Base-by-base conservation (phyloP, 1,140 invertebrate species). In the Drosophila nannoptera region DNA sequence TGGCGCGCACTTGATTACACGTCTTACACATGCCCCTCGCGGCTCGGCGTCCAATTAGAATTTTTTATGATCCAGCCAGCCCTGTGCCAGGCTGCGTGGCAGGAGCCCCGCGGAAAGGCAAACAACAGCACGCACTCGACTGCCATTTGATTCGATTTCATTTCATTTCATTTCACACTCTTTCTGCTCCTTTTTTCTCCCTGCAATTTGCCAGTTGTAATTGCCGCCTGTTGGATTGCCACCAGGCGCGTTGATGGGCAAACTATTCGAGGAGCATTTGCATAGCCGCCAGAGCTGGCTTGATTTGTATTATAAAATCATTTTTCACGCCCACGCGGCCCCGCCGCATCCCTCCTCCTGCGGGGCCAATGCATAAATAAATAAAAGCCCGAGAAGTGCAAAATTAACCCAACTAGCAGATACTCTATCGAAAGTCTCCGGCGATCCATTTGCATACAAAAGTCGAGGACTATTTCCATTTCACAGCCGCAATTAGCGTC, bases 301-400 rank as follows among this genome's bases (percentile, higher is more conserved):
- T 75, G 69, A 75, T 75, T 69, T 73, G 66, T 77, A 71, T 74
- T 77, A 74, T 77, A 74, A 74, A 77, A 77, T 71, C 53, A 77
- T 74, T 77, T 74, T 71, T 74, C 72, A 74, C 58, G 52, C 70
- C 69, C 14, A 67, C 58, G 42, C 60, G 45, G 45, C 45, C 45
- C 22, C 12, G 2, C 14, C 53, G n/a, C n/a, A 22, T 38, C 8
- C 61, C 5, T 40, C 31, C 12, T 12, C 40, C 6, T n/a, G 14
- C 40, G 14, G 40, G 11, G 35, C 45, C 54, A 50, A 55, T 49
- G 36, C 66, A 64, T 69, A 69, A 73, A 64, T 60, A 64, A 73
- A 66, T 56, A 42, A 49, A 52, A 43, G 8, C 53, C 12, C 16
- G 58, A 70, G 36, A 48, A 52, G 22, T 59, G 33, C 35, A 70